Conservation (phyloP, 92 coral and sea anemone species). For the Parazoanthus atlanticus region DNA sequence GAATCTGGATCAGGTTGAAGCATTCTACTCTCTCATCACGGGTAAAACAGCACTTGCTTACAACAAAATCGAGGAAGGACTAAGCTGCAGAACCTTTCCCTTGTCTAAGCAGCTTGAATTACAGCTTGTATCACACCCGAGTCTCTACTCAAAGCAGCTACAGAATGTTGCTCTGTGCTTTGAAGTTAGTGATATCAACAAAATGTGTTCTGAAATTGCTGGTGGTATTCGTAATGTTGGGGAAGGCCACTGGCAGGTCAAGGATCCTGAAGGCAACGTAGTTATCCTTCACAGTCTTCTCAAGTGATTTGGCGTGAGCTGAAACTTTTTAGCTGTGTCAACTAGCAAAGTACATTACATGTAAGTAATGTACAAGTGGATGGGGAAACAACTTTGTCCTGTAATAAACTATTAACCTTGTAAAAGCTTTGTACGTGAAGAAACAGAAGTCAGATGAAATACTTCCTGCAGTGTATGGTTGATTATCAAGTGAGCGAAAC, state of each 20-base stretch:
- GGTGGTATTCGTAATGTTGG: conserved; percentile 82
- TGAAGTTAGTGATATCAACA: conserved; percentile 69
- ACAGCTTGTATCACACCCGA: conserved; percentile 74
- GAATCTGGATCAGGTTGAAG: conserved; percentile 79
- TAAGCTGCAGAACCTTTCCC: conserved; percentile 77
- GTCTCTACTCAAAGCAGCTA: conserved; percentile 57
- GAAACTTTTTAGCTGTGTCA: not conserved
- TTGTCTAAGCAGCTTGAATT: conserved; percentile 79
- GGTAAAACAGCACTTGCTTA: conserved; percentile 77
- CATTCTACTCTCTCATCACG: conserved; percentile 76
- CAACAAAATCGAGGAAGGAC: conserved; percentile 85
- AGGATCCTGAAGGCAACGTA: conserved; percentile 80
- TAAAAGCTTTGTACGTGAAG: not conserved
- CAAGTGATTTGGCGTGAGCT: conserved; percentile 17
- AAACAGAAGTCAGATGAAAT: not conserved
- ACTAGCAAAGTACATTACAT: not conserved
- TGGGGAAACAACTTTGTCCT: not conserved
- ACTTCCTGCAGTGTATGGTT: not conserved
- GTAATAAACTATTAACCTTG: not conserved
- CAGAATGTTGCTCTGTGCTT: conserved; percentile 74
- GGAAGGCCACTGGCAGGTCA: conserved; percentile 86
- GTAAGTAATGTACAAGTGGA: not conserved
- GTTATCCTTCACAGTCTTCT: conserved; percentile 69
- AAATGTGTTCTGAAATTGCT: conserved; percentile 79
- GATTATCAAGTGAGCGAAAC: not conserved